Percentiles rank a stretch among this genome's conserved stretches.
phyloP scores from a whole-genome alignment of 2,888 invertebrate species.

The Sabatieria punctata region DNA sequence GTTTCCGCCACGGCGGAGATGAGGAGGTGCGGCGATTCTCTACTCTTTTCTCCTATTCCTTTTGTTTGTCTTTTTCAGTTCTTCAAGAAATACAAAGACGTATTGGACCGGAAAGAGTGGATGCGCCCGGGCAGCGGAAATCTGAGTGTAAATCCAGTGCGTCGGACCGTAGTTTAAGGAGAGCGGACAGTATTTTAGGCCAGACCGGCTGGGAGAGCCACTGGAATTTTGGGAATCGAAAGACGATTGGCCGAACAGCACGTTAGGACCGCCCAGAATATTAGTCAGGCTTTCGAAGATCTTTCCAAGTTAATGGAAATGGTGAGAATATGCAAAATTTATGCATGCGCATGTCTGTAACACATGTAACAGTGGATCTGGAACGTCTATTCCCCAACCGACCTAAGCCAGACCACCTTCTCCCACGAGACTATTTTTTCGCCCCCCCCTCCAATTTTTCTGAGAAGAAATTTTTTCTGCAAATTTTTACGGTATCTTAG shows the following conservation, averaged over 20 bases:
- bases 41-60: not conserved
- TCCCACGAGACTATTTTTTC: too few relatives aligned
- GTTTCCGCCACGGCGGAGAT: conserved; percentile 21
- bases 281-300: conserved; percentile 84
- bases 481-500: too few relatives aligned
- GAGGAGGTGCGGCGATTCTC: conserved; percentile 18
- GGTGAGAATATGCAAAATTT: too few relatives aligned
- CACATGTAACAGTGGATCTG: too few relatives aligned
- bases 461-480: too few relatives aligned
- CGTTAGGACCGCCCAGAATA: conserved; percentile 73
- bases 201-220: too few relatives aligned
- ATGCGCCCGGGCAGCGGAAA: conserved; percentile 18
- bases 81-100: conserved; percentile 24
- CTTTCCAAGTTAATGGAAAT: conserved; percentile 77
- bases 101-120: conserved; percentile 24
- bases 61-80: conserved; percentile 16
- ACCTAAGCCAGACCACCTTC: too few relatives aligned
- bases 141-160: conserved; percentile 7
- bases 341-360: too few relatives aligned
- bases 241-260: conserved; percentile 68
- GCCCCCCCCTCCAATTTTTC: too few relatives aligned
- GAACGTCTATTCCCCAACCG: too few relatives aligned
- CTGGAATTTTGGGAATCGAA: conserved; percentile 14
- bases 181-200: too few relatives aligned
- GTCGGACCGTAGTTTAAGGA: conserved; percentile 19